These are phyloP conservation scores for Vollenhovia emeryi DNA, from an alignment of 1,140 invertebrate species.

Conservation along the genomic window DNA sequence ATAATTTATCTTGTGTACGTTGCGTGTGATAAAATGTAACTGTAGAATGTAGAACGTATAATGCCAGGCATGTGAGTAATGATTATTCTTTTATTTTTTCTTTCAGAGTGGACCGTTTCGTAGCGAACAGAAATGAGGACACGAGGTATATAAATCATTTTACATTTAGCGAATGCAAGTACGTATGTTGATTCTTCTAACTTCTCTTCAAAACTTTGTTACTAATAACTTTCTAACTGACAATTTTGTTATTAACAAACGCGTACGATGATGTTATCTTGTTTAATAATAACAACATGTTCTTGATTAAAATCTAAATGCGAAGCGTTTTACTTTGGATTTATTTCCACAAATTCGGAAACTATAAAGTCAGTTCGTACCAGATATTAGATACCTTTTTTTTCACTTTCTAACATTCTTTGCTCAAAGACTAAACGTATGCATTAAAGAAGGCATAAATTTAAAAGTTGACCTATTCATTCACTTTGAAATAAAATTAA, in stretches of 20 bases:
- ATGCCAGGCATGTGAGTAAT: slow-evolving; percentile 65
- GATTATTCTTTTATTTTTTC: slow-evolving; percentile 74
- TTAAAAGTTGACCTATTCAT: not conserved
- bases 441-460: not conserved
- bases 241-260: slow-evolving; percentile 3
- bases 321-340: not conserved
- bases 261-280: not conserved
- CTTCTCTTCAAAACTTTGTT: slow-evolving; percentile 6
- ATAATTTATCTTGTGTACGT: not conserved
- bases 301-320: not conserved
- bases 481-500: slow-evolving; percentile 6
- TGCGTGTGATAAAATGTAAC: not conserved
- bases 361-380: not conserved
- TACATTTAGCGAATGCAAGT: slow-evolving; percentile 28
- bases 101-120: slow-evolving; percentile 77
- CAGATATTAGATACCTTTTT: not conserved
- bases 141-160: slow-evolving; percentile 71
- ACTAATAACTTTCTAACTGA: not conserved
- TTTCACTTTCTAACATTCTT: not conserved
- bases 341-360: not conserved
- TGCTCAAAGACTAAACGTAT: not conserved
- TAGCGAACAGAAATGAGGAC: slow-evolving; percentile 76
- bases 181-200: not conserved
- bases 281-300: not conserved
- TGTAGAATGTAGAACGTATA: slow-evolving; percentile 43